These are phyloP conservation scores for Elegia similella DNA, from an alignment of 2,888 invertebrate genomes.

Conservation along the genomic window DNA sequence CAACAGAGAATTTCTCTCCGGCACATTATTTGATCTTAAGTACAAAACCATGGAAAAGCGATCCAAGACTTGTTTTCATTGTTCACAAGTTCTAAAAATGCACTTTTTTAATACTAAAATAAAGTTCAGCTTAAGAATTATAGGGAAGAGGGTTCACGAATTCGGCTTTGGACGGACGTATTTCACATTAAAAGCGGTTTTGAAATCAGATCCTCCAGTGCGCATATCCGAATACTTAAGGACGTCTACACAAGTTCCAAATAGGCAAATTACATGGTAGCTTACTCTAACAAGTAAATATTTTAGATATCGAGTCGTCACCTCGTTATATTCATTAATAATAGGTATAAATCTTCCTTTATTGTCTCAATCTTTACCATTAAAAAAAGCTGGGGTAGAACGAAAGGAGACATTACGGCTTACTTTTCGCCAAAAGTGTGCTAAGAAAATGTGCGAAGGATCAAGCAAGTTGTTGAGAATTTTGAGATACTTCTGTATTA, in stretches of 20 bases:
- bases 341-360: constrained; percentile 79
- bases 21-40: too few relatives aligned
- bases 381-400: constrained; percentile 61
- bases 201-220: constrained; percentile 36
- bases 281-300: constrained; percentile 69
- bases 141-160: constrained; percentile 10
- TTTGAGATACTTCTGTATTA: too few relatives aligned
- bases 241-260: constrained; percentile 48
- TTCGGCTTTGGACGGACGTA: constrained; percentile 23
- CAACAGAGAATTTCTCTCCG: too few relatives aligned
- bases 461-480: background rate
- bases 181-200: constrained; percentile 16
- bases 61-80: too few relatives aligned
- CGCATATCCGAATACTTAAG: constrained; percentile 37
- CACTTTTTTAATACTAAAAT: too few relatives aligned
- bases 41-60: too few relatives aligned
- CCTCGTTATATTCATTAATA: constrained; percentile 71
- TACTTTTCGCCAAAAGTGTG: background rate
- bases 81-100: too few relatives aligned
- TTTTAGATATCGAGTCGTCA: constrained; percentile 70
- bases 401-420: constrained; percentile 26
- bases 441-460: background rate
- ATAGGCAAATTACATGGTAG: constrained; percentile 47
- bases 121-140: constrained; percentile 14
- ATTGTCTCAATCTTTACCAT: constrained; percentile 77